phyloP scores from a whole-genome alignment of 2,113 vertebrate genomes.

The Pelobates fuscus region DNA sequence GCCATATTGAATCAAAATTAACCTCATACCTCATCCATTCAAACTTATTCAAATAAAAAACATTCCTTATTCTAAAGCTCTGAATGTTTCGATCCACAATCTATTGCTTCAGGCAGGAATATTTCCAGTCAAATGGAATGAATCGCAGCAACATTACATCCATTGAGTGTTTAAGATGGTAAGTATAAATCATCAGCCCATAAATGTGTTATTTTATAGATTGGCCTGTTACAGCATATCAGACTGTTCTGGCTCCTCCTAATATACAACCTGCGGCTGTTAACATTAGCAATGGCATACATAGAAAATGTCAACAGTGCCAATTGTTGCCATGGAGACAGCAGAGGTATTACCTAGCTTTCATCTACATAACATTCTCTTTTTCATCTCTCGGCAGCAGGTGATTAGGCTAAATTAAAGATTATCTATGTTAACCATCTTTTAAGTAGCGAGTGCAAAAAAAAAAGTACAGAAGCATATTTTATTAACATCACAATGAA shows the following conservation, averaged over 20 bases:
- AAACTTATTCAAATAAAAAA: no score
- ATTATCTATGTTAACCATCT: conserved; percentile 21
- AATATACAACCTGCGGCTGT: background rate
- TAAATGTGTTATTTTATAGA: no score
- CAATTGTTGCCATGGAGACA: conserved; percentile 40
- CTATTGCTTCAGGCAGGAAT: no score
- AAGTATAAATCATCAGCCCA: no score
- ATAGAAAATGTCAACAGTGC: conserved; percentile 3
- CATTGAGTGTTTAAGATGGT: no score
- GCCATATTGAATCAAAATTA: no score
- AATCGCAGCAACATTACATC: no score
- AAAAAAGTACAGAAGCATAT: background rate
- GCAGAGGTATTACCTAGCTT: conserved; percentile 17
- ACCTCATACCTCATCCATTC: no score
- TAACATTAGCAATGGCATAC: conserved; percentile 12
- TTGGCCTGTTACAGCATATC: background rate
- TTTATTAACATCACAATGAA: background rate
- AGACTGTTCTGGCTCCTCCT: background rate
- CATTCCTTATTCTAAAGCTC: no score
- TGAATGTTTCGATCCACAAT: no score
- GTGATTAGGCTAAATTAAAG: conserved; percentile 42
- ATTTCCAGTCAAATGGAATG: no score
- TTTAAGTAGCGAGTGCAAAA: background rate
- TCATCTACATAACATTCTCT: conserved; percentile 16
- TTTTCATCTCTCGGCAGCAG: conserved; percentile 27